phyloP scores from a whole-genome alignment of 2,888 invertebrate species.

The Chrysolina americana region DNA sequence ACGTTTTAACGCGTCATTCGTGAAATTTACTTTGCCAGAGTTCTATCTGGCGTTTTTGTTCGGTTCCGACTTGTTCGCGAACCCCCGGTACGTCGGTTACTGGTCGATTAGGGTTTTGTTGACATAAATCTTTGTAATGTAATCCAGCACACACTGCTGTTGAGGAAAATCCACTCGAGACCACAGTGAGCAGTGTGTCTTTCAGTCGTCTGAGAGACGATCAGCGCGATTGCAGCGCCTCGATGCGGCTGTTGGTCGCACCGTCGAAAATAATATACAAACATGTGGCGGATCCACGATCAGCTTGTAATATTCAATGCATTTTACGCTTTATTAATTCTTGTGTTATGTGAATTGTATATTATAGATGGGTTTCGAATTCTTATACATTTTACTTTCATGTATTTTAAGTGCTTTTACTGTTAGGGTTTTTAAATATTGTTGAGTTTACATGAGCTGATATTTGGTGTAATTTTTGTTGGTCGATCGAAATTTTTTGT shows the following conservation, averaged over 20 bases:
- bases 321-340: slow-evolving; percentile 38
- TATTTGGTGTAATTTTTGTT: slow-evolving; percentile 40
- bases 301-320: slow-evolving; percentile 25
- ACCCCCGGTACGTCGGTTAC: not conserved
- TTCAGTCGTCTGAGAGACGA: too few species aligned
- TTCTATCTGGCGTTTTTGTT: slow-evolving; percentile 50
- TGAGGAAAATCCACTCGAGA: not conserved
- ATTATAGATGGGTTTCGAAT: slow-evolving; percentile 26
- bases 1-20: slow-evolving; percentile 43
- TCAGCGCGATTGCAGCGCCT: too few species aligned
- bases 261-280: not conserved
- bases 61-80: slow-evolving; percentile 7
- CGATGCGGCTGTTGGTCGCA: not conserved
- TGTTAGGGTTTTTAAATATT: slow-evolving; percentile 49
- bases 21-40: slow-evolving; percentile 48
- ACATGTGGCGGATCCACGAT: slow-evolving; percentile 12
- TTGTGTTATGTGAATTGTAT: slow-evolving; percentile 38
- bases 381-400: slow-evolving; percentile 37
- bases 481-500: slow-evolving; percentile 37
- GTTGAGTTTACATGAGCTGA: slow-evolving; percentile 46
- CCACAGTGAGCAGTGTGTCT: not conserved
- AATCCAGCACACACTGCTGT: too few species aligned
- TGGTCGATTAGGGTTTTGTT: not conserved
- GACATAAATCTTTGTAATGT: not conserved
- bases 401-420: slow-evolving; percentile 50